Evolutionary conservation across 2,113 vertebrate species (phyloP).

Genomic region (Cynopterus brachyotis): DNA sequence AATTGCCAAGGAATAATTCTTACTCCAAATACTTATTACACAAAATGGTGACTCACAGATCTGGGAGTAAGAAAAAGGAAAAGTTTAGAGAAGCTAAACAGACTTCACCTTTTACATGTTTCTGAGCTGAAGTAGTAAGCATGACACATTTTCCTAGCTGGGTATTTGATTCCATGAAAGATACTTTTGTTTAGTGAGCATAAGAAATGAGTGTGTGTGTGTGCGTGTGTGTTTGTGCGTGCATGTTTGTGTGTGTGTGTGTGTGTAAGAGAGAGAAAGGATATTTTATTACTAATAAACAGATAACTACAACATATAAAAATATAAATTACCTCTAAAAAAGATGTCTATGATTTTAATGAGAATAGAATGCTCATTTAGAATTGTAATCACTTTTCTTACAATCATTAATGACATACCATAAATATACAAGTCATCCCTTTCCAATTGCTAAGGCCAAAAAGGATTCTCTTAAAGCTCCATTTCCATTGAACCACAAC

Average conservation of each 20-base stretch:
- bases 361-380: neutral
- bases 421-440: neutral
- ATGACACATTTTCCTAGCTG: conserved; percentile 60
- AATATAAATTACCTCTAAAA: neutral
- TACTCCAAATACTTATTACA: conserved; percentile 55
- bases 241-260: no score
- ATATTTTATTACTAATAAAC: neutral
- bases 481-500: neutral
- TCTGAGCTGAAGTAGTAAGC: neutral
- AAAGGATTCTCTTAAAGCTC: neutral
- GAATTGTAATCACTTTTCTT: neutral
- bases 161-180: neutral
- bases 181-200: conserved; percentile 8
- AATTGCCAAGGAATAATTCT: conserved; percentile 27
- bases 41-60: conserved; percentile 59
- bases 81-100: conserved; percentile 41
- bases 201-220: neutral
- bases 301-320: neutral
- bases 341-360: neutral
- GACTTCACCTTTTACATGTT: conserved; percentile 27
- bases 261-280: neutral
- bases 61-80: conserved; percentile 35
- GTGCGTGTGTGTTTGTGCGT: no score
- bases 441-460: neutral
- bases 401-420: neutral